Evolutionary conservation across 2,797 vertebrate genomes (phyloP).

Genomic region (Ctenochaetus hawaiiensis): DNA sequence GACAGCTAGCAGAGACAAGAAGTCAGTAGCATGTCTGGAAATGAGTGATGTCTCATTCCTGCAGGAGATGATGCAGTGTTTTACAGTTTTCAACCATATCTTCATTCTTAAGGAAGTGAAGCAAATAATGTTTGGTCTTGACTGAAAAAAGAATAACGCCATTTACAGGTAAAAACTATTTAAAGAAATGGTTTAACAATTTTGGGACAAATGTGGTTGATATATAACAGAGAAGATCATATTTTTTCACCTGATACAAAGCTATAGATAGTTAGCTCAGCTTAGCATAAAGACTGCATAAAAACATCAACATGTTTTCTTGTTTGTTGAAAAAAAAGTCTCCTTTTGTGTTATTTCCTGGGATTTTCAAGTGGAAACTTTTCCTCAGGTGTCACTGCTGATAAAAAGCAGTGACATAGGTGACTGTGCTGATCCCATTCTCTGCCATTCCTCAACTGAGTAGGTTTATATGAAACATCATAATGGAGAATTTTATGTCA

Average conservation of each 20-base stretch:
- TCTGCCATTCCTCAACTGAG: too few species aligned
- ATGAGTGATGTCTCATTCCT: conserved; percentile 28
- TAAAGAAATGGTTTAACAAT: background rate
- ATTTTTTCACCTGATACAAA: background rate
- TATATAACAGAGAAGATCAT: background rate
- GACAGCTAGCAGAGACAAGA: background rate
- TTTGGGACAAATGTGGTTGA: background rate
- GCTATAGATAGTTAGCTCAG: background rate
- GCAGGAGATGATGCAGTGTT: conserved; percentile 1
- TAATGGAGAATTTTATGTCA: too few species aligned
- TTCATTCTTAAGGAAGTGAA: background rate
- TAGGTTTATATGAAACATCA: too few species aligned
- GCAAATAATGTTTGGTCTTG: background rate
- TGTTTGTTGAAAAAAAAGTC: too few species aligned
- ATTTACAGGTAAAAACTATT: background rate
- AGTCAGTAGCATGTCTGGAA: background rate
- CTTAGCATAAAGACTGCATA: background rate
- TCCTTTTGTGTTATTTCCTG: too few species aligned
- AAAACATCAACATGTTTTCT: too few species aligned
- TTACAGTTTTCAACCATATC: conserved; percentile 12
- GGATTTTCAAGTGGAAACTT: too few species aligned
- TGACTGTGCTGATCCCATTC: too few species aligned
- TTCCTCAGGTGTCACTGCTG: too few species aligned
- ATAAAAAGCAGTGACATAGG: too few species aligned
- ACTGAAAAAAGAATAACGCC: background rate